These are phyloP conservation scores for Rhagoletis zephyria DNA, from an alignment of 1,140 invertebrate species.

Conservation along the genomic window DNA sequence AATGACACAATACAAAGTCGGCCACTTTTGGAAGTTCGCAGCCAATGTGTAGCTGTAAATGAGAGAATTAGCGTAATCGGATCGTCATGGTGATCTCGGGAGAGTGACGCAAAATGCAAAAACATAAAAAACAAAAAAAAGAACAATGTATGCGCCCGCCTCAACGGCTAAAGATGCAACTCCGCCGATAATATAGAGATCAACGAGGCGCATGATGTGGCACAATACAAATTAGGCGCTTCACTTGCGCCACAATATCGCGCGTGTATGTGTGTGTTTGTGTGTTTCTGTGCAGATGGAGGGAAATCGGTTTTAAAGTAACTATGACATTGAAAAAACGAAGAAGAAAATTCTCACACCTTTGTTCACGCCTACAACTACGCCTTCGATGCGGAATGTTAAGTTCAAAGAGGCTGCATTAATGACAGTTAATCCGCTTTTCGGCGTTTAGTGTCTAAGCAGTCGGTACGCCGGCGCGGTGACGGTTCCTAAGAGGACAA, in stretches of 20 bases:
- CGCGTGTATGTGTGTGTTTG: too few species aligned
- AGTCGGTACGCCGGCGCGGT: background rate
- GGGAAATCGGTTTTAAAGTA: background rate
- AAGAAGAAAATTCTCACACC: conserved; percentile 32
- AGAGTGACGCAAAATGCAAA: conserved; percentile 17
- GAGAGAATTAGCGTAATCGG: conserved; percentile 38
- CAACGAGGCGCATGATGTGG: conserved; percentile 20
- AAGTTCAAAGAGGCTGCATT: conserved; percentile 14
- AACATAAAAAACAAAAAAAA: background rate
- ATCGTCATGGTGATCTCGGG: background rate
- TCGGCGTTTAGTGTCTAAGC: background rate
- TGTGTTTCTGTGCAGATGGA: background rate
- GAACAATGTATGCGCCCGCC: background rate
- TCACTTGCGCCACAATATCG: background rate
- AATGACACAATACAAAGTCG: background rate
- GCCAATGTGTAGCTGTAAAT: conserved; percentile 34
- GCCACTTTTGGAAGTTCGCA: conserved; percentile 27
- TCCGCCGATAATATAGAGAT: background rate
- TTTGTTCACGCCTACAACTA: conserved; percentile 40
- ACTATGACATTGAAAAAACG: background rate
- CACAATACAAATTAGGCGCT: conserved; percentile 36
- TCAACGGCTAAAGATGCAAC: conserved; percentile 3
- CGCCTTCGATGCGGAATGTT: background rate
- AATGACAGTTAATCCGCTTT: conserved; percentile 51
- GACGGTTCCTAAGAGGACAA: background rate